Evolutionary conservation across 2,888 invertebrate genomes (phyloP).

Genomic region (Atrina japonica): DNA sequence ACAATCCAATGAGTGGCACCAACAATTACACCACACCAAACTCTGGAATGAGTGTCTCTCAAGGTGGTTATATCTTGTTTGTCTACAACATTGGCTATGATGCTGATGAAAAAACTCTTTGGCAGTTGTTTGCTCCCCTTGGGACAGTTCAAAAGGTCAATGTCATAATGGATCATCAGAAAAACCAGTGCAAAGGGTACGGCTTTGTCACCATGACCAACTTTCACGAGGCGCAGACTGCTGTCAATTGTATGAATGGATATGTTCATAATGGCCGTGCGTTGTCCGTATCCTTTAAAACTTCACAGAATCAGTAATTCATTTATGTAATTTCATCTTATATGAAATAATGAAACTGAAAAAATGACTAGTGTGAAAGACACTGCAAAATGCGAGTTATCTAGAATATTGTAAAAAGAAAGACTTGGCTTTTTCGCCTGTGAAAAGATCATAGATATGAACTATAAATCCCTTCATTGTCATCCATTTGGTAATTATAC

Average conservation of each 20-base stretch:
- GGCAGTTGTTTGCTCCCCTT: constrained; percentile 79
- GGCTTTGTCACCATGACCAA: constrained; percentile 81
- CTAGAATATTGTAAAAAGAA: too few species aligned
- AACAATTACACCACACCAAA: constrained; percentile 12
- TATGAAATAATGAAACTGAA: too few species aligned
- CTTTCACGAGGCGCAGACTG: constrained; percentile 78
- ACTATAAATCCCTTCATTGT: too few species aligned
- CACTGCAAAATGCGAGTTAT: too few species aligned
- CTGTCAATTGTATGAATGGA: constrained; percentile 79
- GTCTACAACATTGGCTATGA: constrained; percentile 81
- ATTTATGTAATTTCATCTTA: too few species aligned
- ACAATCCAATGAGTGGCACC: constrained; percentile 55
- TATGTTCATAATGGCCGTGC: constrained; percentile 76
- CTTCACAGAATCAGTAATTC: too few species aligned
- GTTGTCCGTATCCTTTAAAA: constrained; percentile 78
- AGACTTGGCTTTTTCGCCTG: too few species aligned
- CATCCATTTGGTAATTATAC: too few species aligned
- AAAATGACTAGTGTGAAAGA: too few species aligned
- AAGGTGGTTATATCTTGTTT: constrained; percentile 76
- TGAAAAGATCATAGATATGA: too few species aligned
- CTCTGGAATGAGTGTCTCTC: constrained; percentile 5
- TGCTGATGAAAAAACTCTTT: constrained; percentile 79
- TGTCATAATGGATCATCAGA: constrained; percentile 77
- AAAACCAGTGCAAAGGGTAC: constrained; percentile 79
- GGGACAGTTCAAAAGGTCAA: constrained; percentile 80